These are phyloP conservation scores for Peromyscus maniculatus DNA, from an alignment of 2,113 vertebrate species.

Conservation along the genomic window DNA sequence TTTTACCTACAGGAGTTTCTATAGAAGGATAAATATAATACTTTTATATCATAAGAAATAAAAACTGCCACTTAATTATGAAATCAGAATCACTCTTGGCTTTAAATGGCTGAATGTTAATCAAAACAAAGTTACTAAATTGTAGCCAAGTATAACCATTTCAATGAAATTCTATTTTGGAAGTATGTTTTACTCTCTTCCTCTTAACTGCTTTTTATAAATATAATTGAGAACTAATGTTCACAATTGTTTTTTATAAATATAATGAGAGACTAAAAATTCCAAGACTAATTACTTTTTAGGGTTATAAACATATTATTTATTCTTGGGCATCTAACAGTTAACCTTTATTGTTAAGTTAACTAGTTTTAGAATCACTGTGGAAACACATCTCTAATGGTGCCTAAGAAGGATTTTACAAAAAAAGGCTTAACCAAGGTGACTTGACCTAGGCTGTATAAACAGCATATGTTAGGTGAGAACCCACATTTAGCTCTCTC, in stretches of 20 bases:
- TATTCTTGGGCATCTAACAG: background rate
- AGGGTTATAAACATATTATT: background rate
- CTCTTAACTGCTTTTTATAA: background rate
- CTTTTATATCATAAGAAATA: background rate
- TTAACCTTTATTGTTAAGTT: background rate
- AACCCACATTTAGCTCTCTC: background rate
- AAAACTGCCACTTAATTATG: background rate
- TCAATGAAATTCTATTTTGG: background rate
- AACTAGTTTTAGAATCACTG: background rate
- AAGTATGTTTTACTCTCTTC: background rate
- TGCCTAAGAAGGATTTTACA: background rate
- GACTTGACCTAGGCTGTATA: no score
- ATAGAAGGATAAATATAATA: background rate
- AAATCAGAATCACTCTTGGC: background rate
- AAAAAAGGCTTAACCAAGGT: background rate
- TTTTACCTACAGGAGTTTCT: background rate
- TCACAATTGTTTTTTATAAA: background rate
- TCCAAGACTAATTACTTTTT: background rate
- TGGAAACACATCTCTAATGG: background rate
- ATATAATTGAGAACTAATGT: background rate
- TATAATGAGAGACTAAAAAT: background rate
- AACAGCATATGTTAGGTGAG: background rate
- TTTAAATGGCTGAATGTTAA: background rate
- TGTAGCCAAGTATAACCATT: background rate
- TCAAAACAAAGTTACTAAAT: background rate